Evolutionary conservation across 2,888 invertebrate genomes (phyloP), one percentile per base, ranked within the genome.

Genomic region (Agrotis ipsilon): DNA sequence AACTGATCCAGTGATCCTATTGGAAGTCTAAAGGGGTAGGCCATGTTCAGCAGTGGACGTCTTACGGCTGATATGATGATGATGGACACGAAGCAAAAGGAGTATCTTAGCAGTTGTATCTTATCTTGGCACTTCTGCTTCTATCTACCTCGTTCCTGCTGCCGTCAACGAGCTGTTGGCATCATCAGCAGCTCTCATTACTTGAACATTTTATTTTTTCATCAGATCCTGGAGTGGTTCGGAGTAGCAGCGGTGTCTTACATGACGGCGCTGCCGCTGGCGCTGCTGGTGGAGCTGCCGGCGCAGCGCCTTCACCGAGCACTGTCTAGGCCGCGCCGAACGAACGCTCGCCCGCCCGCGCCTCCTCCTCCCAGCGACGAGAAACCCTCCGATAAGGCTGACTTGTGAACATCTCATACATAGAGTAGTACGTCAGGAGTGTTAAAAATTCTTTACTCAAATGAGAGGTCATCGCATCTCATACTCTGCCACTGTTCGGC

Each of bases 251-350:
- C 89, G 45, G 87, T 93, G 60, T 94, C 96, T 54, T 95, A 94
- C 90, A 72, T 90, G 80, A 89, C 90, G 16, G 94, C 96, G 57
- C 79, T 94, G 43, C 94, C 94, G 1, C 92, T 96, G n/a, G 93
- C 95, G n/a, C 85, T 96, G 82, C 90, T 94, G 51, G 93, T 95
- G 78, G 96, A 96, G 88, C 74, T 94, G 14, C 96, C 96, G 11
- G 89, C 89, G 72, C 92, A 90, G 88, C 89, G 94, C 16, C 91
- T 96, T 75, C 89, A 89, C 70, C 88, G 90, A 60, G 91, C 92
- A 54, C 88, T 94, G 52, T 49, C 86, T 96, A 0, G 0, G 7
- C 74, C 88, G 89, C 39, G 39, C 39, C 39, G 39, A 1, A 1
- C 39, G 11, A 1, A 9, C 39, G 11, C 49, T 90, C 92, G 61